A percentile compares a stretch with the other conserved stretches of the same genome.
Evolutionary conservation across 2,888 invertebrate genomes (phyloP).

Genomic region (Drosophila subquinaria): DNA sequence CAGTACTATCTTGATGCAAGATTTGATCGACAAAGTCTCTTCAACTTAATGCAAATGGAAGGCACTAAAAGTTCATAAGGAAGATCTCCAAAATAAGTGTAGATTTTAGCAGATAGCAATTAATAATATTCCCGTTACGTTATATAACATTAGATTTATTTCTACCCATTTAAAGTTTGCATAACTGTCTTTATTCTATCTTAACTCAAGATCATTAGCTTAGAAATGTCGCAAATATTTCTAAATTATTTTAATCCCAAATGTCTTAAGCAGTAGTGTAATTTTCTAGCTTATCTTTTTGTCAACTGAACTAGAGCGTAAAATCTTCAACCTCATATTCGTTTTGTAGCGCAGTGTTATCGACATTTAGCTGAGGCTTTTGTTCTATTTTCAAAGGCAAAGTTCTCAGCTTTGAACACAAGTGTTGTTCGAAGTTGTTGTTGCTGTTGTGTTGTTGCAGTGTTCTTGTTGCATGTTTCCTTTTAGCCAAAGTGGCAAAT

Average conservation of each 20-base stretch:
- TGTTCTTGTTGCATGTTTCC: constrained; percentile 71
- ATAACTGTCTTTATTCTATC: constrained; percentile 4
- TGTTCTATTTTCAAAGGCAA: constrained; percentile 72
- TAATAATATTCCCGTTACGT: constrained; percentile 2
- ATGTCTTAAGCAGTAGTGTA: neutral
- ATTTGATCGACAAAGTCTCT: neutral
- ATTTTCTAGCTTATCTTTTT: neutral
- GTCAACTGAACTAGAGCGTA: constrained; percentile 12
- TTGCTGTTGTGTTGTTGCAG: constrained; percentile 38
- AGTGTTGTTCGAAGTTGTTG: constrained; percentile 71
- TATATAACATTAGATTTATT: constrained; percentile 8
- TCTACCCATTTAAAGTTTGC: neutral
- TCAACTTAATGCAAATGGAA: neutral
- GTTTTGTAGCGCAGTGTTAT: constrained; percentile 60
- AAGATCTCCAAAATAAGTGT: constrained; percentile 1
- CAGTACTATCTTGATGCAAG: constrained; percentile 3
- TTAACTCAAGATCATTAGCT: neutral
- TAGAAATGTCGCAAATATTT: neutral
- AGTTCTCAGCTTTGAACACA: constrained; percentile 69
- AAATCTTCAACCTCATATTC: neutral
- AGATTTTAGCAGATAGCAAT: neutral
- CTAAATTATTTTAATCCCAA: neutral
- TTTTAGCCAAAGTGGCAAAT: constrained; percentile 82
- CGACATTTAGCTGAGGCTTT: constrained; percentile 65
- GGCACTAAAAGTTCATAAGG: neutral